Base-by-base conservation (phyloP, 2,797 vertebrate genomes). In the Micropoecilia bifurca region DNA sequence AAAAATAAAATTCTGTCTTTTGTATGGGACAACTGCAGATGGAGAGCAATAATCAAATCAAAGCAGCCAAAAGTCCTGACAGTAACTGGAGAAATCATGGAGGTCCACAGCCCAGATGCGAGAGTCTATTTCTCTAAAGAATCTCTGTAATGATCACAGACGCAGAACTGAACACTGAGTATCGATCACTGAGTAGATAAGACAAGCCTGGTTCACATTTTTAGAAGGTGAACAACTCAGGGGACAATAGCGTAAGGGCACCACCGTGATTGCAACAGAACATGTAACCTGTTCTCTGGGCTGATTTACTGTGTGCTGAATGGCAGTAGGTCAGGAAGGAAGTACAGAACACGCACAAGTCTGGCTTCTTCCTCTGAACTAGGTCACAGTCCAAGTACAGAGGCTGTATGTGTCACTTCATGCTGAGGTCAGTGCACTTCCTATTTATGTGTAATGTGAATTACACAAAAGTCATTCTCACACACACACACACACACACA, bases 351-450 rank as follows among this genome's bases (percentile, higher is more conserved):
- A 75, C 9, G 41, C 66, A 69, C 76, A 39, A 69, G 61, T 63
- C 59, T 5, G 77, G 68, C 74, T 39, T 76, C 77, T 89, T 43
- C 43, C 47, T 80, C 59, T 85, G 77, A 90, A 91, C 72, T 81
- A 53, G 88, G 85, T 92, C 89, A 89, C 41, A 83, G 55, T 50
- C 25, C 39, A 53, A 78, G n/a, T 0, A 13, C 63, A 79, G 73
- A 63, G 43, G 71, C 77, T 46, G 74, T 43, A 28, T 74, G 66
- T 59, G 53, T 83, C 78, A 76, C 69, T 75, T 81, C 63, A 74
- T 63, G 83, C 83, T 88, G 80, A 84, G 74, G 75, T 89, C 77
- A 80, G 41, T 4, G 59, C 75, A 76, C 81, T 75, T 85, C 82
- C 80, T 88, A 77, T 87, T 78, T 73, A 81, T 71, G 20, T 43